phyloP scores from a whole-genome alignment of 2,113 vertebrate species.

The Gobiocypris rarus region DNA sequence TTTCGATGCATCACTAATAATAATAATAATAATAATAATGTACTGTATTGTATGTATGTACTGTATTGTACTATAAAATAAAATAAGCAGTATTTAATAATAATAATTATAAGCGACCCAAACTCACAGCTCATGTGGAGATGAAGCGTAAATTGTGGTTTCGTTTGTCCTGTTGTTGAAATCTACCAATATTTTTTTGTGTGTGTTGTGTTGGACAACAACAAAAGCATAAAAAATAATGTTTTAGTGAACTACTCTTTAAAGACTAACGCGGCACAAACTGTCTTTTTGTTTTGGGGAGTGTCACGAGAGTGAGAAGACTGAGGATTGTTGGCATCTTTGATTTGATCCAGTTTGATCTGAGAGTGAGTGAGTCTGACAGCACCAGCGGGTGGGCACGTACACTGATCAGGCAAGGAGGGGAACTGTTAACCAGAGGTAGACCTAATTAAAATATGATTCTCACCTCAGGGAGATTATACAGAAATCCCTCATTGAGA shows the following conservation, averaged over 20 bases:
- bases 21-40: too few species aligned
- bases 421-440: constrained; percentile 67
- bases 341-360: constrained; percentile 66
- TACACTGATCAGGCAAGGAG: constrained; percentile 58
- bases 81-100: too few species aligned
- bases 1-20: too few species aligned
- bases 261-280: constrained; percentile 54
- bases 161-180: neutral
- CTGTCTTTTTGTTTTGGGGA: constrained; percentile 66
- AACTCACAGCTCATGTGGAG: too few species aligned
- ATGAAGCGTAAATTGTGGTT: neutral
- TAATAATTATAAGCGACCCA: too few species aligned
- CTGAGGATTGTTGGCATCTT: constrained; percentile 65
- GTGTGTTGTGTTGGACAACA: neutral
- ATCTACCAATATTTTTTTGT: neutral
- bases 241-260: neutral
- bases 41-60: too few species aligned
- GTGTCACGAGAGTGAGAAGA: constrained; percentile 66
- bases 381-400: constrained; percentile 66
- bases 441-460: constrained; percentile 79
- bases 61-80: too few species aligned
- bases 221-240: neutral
- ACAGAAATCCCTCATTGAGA: constrained; percentile 67
- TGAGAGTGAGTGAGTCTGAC: constrained; percentile 65
- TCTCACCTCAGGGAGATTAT: constrained; percentile 72